phyloP scores from a whole-genome alignment of 2,888 invertebrate genomes.

The Xylota sylvarum region DNA sequence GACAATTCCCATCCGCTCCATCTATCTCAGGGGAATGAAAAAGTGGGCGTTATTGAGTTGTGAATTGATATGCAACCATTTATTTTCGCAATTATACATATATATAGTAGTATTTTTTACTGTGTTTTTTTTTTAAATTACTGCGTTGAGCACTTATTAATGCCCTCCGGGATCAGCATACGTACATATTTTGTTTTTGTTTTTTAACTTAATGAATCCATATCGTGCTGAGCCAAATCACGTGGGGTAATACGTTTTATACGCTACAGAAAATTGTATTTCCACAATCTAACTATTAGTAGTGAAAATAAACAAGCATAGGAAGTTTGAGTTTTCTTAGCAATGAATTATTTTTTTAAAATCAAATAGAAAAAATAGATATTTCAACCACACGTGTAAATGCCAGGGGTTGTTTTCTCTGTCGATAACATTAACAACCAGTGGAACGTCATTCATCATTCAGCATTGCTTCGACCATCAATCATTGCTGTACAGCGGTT shows the following conservation, averaged over 20 bases:
- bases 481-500: no score
- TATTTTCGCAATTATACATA: neutral
- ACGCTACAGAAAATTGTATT: neutral
- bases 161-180: neutral
- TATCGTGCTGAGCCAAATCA: neutral
- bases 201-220: neutral
- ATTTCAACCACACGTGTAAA: no score
- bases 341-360: no score
- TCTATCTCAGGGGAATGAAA: neutral
- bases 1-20: slow-evolving; percentile 21
- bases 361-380: no score
- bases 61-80: neutral
- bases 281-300: neutral
- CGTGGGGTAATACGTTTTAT: neutral
- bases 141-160: neutral
- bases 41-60: neutral
- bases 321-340: no score
- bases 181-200: neutral
- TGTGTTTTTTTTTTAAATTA: neutral
- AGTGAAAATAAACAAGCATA: neutral
- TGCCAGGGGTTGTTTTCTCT: no score
- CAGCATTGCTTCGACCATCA: no score
- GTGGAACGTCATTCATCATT: no score
- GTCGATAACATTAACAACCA: no score
- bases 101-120: neutral